Evolutionary conservation across 2,888 invertebrate species (phyloP).

Genomic region (Trachelus troglodyta): DNA sequence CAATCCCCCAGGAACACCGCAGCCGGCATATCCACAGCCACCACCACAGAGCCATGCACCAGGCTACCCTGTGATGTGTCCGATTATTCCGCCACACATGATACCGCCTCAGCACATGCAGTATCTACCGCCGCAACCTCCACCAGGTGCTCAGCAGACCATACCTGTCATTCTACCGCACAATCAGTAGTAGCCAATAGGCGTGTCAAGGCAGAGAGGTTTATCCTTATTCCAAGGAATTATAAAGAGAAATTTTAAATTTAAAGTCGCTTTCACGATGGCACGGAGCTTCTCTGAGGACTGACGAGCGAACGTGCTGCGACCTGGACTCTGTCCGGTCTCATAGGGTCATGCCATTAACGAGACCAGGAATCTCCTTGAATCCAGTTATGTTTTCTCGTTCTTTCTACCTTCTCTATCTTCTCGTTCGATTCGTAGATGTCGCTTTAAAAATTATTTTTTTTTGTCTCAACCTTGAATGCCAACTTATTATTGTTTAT

Average conservation of each 20-base stretch:
- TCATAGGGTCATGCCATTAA: not conserved
- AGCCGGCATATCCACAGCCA: conserved; percentile 71
- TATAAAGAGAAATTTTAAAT: conserved; percentile 44
- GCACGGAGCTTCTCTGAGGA: not conserved
- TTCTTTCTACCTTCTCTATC: not conserved
- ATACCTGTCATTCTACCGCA: conserved; percentile 67
- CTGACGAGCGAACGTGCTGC: not conserved
- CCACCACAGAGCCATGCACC: conserved; percentile 70
- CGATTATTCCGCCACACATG: conserved; percentile 66
- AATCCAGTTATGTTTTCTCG: not conserved
- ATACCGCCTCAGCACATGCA: conserved; percentile 69
- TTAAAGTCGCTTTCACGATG: conserved; percentile 24
- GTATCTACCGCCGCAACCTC: conserved; percentile 68
- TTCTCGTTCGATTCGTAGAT: not conserved
- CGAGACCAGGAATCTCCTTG: not conserved
- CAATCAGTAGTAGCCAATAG: conserved; percentile 66
- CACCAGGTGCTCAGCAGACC: conserved; percentile 64
- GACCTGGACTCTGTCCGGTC: not conserved
- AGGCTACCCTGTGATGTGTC: conserved; percentile 73
- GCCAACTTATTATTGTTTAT: not conserved
- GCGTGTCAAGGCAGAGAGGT: conserved; percentile 29
- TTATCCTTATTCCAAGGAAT: conserved; percentile 47
- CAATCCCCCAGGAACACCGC: conserved; percentile 66
- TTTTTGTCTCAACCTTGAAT: not conserved
- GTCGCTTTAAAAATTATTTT: not conserved